A percentile compares a stretch with the other conserved stretches of the same genome.
Conservation (phyloP, 1,140 invertebrate genomes). For the Pomacea maculata region DNA sequence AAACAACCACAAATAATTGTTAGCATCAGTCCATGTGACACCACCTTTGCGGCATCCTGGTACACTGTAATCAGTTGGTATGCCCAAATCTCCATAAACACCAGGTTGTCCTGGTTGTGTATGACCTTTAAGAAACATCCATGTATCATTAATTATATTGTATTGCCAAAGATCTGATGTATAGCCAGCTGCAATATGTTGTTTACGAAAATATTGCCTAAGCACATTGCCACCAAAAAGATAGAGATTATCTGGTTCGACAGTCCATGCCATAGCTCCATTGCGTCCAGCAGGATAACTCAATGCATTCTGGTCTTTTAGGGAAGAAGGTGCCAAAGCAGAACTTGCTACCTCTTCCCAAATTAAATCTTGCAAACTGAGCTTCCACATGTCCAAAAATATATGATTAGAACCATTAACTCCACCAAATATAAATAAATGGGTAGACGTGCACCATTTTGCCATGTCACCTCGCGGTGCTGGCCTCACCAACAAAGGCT, state of each 20-base stretch:
- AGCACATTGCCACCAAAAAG: conserved; percentile 48
- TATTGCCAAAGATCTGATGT: conserved; percentile 44
- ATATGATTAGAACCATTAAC: conserved; percentile 30
- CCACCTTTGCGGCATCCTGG: conserved; percentile 39
- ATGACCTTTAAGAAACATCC: conserved; percentile 28
- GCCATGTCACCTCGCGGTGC: conserved; percentile 31
- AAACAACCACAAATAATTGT: conserved; percentile 46
- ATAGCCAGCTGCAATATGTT: conserved; percentile 35
- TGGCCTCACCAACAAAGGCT: conserved; percentile 11
- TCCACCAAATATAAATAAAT: conserved; percentile 45
- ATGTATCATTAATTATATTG: conserved; percentile 25
- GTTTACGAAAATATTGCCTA: conserved; percentile 20
- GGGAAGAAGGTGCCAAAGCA: conserved; percentile 18
- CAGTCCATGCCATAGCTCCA: conserved; percentile 42
- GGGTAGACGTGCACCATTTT: conserved; percentile 38
- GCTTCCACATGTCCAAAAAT: conserved; percentile 41
- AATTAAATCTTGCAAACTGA: conserved; percentile 31
- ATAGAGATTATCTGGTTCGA: conserved; percentile 14
- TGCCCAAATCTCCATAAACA: conserved; percentile 19
- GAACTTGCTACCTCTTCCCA: conserved; percentile 33
- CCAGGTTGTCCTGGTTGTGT: conserved; percentile 16
- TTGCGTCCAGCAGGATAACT: conserved; percentile 39
- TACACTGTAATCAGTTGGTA: background rate
- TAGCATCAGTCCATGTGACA: conserved; percentile 37
- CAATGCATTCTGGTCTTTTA: conserved; percentile 19